Conservation (phyloP, 2,888 invertebrate species). For the Gandaritis pyraliata region DNA sequence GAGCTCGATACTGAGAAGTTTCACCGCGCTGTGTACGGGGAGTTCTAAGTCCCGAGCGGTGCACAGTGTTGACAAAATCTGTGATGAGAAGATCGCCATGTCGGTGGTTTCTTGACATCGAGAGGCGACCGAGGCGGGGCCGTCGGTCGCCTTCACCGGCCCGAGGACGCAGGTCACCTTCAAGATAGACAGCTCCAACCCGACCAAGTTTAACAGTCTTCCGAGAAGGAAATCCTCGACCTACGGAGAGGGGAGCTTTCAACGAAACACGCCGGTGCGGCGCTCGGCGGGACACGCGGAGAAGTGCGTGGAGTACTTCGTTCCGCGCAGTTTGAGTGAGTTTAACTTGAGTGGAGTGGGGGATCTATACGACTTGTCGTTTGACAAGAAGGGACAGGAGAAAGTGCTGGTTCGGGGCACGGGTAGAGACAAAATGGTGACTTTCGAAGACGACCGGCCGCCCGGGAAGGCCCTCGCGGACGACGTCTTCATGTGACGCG, state of each 20-base stretch:
- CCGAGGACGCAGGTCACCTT: constrained; percentile 65
- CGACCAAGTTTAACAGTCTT: constrained; percentile 83
- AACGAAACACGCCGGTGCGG: constrained; percentile 29
- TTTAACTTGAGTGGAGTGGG: constrained; percentile 89
- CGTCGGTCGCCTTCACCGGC: constrained; percentile 59
- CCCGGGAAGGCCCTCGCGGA: constrained; percentile 80
- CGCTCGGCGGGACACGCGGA: constrained; percentile 75
- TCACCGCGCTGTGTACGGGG: constrained; percentile 58
- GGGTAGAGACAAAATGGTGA: constrained; percentile 91
- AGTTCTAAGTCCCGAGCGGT: constrained; percentile 64
- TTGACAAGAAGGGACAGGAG: constrained; percentile 56
- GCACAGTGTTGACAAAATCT: constrained; percentile 74
- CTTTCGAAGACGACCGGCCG: constrained; percentile 89
- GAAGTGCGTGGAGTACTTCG: constrained; percentile 91
- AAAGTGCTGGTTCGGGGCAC: constrained; percentile 65
- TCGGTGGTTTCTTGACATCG: constrained; percentile 85
- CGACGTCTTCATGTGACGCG: constrained; percentile 92
- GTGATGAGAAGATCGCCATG: constrained; percentile 80
- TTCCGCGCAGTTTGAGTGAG: constrained; percentile 92
- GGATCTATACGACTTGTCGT: constrained; percentile 52
- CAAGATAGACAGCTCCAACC: constrained; percentile 69
- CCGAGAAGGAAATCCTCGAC: constrained; percentile 77
- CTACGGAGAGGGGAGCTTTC: constrained; percentile 80
- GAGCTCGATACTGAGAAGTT: constrained; percentile 55
- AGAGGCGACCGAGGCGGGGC: constrained; percentile 63